Evolutionary conservation across 2,888 invertebrate genomes (phyloP), one percentile per base, ranked within the genome.

Genomic region (Ectemnius continuus): DNA sequence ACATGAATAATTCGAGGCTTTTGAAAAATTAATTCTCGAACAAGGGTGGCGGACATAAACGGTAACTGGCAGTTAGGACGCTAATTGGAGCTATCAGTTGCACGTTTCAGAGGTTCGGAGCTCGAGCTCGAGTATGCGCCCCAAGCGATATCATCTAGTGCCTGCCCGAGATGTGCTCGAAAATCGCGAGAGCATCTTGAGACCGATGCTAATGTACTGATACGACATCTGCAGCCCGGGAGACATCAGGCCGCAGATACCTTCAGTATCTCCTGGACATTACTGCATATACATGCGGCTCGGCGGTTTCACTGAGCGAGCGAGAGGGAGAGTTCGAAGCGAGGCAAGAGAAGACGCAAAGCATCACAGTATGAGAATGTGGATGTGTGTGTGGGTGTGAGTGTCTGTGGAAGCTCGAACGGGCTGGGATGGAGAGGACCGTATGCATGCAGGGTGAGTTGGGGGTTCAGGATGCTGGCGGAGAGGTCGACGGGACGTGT

Each of bases 151-250:
- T 36, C 63, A 73, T 67, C 75, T 57, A 16, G 57, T 67, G 74
- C 75, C 67, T 77, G 73, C 73, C 75, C 81, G 68, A 70, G 78
- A 77, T 75, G 77, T 64, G 26, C 70, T 72, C 70, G 83, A 79
- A 79, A 81, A 83, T 83, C 81, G 77, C 68, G 76, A 23, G 66
- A 45, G 70, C 70, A 67, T 69, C 72, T 69, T 45, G 71, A 67
- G 72, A 59, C 70, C 72, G 83, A 83, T 83, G 83, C 75, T 83
- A 83, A 83, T 83, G 83, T 72, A 57, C 83, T 78, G 83, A 83
- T 83, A 78, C 77, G 79, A 75, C 79, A 80, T 82, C 78, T 78
- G 73, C 73, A 61, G n/a, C 67, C 75, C 75, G 70, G 60, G 71
- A 78, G 75, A 81, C 61, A 73, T 73, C 79, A 70, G 36, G 36